phyloP scores from a whole-genome alignment of 2,797 vertebrate species.

The Anabacerthia variegaticeps region DNA sequence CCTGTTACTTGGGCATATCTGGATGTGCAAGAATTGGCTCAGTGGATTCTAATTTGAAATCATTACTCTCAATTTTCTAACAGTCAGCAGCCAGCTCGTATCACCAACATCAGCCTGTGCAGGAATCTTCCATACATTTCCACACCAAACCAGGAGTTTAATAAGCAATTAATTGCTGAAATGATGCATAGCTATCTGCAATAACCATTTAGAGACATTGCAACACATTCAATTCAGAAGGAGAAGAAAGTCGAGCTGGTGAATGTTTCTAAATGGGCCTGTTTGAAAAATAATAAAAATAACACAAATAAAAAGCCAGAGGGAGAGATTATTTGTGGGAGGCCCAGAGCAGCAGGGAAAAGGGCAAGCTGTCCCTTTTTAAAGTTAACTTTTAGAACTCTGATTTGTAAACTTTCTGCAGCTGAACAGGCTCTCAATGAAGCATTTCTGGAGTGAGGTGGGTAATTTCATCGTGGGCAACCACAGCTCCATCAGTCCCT shows the following conservation, averaged over 20 bases:
- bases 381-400: background rate
- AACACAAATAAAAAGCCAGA: background rate
- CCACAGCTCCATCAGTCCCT: background rate
- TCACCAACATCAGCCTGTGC: background rate
- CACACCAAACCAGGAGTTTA: background rate
- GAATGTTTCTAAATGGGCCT: background rate
- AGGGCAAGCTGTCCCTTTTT: background rate
- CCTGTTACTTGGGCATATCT: background rate
- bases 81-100: background rate
- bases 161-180: constrained; percentile 54
- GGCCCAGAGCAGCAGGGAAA: background rate
- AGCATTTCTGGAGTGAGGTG: background rate
- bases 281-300: background rate
- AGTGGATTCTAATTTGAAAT: background rate
- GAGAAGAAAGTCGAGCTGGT: background rate
- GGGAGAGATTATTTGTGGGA: background rate
- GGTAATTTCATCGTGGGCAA: fast-evolving
- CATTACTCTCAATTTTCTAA: background rate
- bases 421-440: background rate
- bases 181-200: constrained; percentile 39
- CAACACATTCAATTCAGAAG: background rate
- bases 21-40: background rate
- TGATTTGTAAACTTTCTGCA: background rate
- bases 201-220: background rate
- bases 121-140: background rate